Conservation (phyloP, 2,888 invertebrate species). For the Hyppa rectilinea region DNA sequence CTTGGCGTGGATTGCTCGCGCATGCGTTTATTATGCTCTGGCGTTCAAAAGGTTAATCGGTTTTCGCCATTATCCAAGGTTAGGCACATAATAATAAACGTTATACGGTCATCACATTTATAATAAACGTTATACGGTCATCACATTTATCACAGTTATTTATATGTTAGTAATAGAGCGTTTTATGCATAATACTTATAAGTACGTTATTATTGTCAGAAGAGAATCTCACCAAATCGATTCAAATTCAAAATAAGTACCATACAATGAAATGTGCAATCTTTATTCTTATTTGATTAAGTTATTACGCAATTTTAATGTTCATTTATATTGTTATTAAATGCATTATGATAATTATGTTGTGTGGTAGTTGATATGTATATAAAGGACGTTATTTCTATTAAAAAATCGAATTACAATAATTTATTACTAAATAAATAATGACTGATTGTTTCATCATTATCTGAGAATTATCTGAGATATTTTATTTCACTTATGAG, state of each 20-base stretch:
- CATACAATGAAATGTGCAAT: conserved; percentile 24
- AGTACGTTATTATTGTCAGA: conserved; percentile 15
- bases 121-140: conserved; percentile 4
- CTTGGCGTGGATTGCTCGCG: no score
- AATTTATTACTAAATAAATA: not conserved
- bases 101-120: conserved; percentile 20
- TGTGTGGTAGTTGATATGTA: conserved; percentile 33
- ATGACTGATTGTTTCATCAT: not conserved
- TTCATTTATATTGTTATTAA: conserved; percentile 36
- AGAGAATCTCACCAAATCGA: conserved; percentile 32
- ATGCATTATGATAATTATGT: conserved; percentile 17
- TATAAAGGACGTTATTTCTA: not conserved
- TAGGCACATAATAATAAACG: not conserved
- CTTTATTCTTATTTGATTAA: conserved; percentile 24
- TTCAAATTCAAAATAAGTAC: conserved; percentile 20
- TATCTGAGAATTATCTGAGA: no score
- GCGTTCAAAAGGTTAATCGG: no score
- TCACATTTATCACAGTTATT: conserved; percentile 16
- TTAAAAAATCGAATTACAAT: not conserved
- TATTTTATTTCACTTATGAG: no score
- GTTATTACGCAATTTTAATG: conserved; percentile 13
- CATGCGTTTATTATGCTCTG: no score
- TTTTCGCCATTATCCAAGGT: conserved; percentile 1
- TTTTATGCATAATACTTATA: conserved; percentile 14
- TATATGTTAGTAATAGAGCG: not conserved